These are phyloP conservation scores for Reticulitermes lucifugus DNA, from an alignment of 2,888 invertebrate genomes.

Conservation along the genomic window DNA sequence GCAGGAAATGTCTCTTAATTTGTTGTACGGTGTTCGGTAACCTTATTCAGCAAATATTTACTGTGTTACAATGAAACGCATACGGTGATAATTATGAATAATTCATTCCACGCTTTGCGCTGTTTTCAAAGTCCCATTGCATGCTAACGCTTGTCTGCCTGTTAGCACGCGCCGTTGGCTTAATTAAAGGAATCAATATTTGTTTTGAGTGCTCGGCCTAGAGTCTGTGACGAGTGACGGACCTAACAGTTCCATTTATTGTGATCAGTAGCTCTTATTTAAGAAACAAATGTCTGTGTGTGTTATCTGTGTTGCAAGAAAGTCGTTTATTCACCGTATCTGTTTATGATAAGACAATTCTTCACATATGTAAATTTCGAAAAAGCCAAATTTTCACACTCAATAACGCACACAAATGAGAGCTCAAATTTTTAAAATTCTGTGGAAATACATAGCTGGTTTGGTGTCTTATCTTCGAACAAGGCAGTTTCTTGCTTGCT, in stretches of 20 bases:
- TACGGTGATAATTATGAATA: slow-evolving; percentile 12
- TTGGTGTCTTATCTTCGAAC: too few relatives aligned
- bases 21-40: background rate
- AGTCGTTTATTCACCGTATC: background rate
- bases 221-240: too few relatives aligned
- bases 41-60: slow-evolving; percentile 10
- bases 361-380: too few relatives aligned
- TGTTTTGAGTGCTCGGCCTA: slow-evolving; percentile 26
- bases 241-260: background rate
- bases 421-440: too few relatives aligned
- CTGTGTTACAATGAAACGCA: slow-evolving; percentile 8
- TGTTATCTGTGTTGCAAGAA: background rate
- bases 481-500: too few relatives aligned
- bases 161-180: slow-evolving; percentile 32
- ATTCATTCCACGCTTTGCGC: slow-evolving; percentile 14
- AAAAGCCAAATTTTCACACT: too few relatives aligned
- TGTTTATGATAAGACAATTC: background rate
- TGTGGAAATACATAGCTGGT: too few relatives aligned
- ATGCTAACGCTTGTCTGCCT: slow-evolving; percentile 23
- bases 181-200: slow-evolving; percentile 43
- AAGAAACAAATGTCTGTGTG: background rate
- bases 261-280: background rate
- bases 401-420: too few relatives aligned
- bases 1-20: background rate
- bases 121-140: slow-evolving; percentile 29